Percentiles rank a stretch among this genome's conserved stretches.
Conservation (phyloP, 2,113 vertebrate species). For the Sinocyclocheilus anophthalmus region DNA sequence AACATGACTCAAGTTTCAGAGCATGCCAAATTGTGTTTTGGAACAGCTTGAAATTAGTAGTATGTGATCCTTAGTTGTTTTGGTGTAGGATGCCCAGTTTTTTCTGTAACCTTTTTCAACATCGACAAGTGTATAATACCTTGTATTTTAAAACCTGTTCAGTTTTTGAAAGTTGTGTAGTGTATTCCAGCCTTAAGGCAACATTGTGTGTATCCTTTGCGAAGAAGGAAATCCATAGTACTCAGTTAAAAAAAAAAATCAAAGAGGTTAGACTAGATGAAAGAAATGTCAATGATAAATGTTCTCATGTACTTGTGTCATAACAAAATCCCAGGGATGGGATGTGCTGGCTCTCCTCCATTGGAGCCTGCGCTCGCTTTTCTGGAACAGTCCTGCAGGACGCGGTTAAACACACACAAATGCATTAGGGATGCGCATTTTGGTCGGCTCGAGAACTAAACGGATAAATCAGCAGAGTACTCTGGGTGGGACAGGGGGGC, state of each 20-base stretch:
- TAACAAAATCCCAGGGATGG: constrained; percentile 25
- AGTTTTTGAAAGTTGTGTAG: not conserved
- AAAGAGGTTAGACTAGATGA: not conserved
- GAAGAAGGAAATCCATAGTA: not conserved
- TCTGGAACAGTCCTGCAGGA: constrained; percentile 37
- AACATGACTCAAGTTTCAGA: too few species aligned
- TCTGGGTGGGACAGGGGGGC: not conserved
- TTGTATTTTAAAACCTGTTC: not conserved
- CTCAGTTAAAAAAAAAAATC: too few species aligned
- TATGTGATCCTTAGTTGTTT: not conserved
- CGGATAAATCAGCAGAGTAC: not conserved
- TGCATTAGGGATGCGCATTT: not conserved
- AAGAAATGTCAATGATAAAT: not conserved
- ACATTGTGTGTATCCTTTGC: not conserved
- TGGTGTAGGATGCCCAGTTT: not conserved
- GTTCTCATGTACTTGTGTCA: constrained; percentile 13
- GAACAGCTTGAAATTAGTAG: not conserved
- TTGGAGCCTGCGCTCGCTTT: constrained; percentile 30
- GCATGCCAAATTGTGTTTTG: too few species aligned
- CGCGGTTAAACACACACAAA: constrained; percentile 4
- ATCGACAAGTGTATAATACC: not conserved
- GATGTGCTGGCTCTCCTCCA: constrained; percentile 45
- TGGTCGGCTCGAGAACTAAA: not conserved
- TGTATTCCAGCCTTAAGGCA: not conserved
- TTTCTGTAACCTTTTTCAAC: not conserved